Base-by-base conservation (phyloP, 2,113 vertebrate genomes). In the Oriolus oriolus region DNA sequence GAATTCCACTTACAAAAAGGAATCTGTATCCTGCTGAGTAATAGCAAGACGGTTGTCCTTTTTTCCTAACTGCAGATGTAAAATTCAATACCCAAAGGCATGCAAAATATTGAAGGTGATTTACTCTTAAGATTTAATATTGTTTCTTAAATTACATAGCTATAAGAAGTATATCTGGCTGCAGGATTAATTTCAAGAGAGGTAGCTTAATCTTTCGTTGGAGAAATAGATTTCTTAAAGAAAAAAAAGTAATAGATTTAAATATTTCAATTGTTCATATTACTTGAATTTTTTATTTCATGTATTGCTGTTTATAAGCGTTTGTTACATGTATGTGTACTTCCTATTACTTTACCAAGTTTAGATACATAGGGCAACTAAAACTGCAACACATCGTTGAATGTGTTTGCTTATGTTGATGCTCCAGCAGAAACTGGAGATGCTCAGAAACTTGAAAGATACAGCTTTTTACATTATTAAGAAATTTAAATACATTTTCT, bases 1-100 rank as follows among this genome's bases (percentile, higher is more conserved):
- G 97, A 98, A 98, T 98, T 93, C 88, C 97, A 91, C 95, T 95
- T 95, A 95, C 65, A 93, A 96, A 97, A 94, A 97, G 91, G 97
- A 97, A 96, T 96, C 87, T 90, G 81, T 84, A 83, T 89, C 95
- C 96, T 93, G 97, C 98, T 98, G 97, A 90, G 97, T 97, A 95
- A 96, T 91, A 97, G 94, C 69, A 64, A 91, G 93, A 78, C 2
- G 6, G 52, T 97, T 89, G 90, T 82, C 66, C 77, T 91, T 89
- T 94, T 94, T 93, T 68, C 78, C 87, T 86, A 83, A 84, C 53
- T 93, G 90, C 87, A 88, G 71, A 87, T 93, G 89, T 85, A 85
- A 95, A 93, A 95, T 92, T 96, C 73, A 92, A 89, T 92, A 95
- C 92, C 66, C 66, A 63, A 95, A 97, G 97, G 96, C 96, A 93